These are phyloP conservation scores for Drosophila ercepeae DNA, from an alignment of 1,140 invertebrate species.

Conservation along the genomic window DNA sequence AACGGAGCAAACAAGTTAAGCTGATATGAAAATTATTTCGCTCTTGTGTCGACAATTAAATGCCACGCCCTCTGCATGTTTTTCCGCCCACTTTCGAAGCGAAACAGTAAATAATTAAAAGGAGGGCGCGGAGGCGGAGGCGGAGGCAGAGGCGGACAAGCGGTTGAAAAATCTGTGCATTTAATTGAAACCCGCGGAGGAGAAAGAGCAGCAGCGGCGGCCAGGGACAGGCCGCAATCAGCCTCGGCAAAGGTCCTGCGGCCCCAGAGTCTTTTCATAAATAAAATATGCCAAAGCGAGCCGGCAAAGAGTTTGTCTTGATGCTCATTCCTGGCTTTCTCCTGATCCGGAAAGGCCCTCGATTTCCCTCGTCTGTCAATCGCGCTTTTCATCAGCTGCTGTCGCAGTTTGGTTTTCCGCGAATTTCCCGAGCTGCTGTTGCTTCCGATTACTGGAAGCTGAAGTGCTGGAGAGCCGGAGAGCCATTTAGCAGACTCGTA, in stretches of 20 bases:
- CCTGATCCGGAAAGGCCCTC: not conserved
- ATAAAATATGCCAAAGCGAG: constrained; percentile 64
- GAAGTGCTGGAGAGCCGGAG: not conserved
- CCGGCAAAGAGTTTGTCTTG: constrained; percentile 52
- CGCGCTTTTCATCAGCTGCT: constrained; percentile 46
- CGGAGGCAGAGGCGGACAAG: too few relatives aligned
- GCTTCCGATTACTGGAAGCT: constrained; percentile 46
- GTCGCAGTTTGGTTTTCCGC: constrained; percentile 33
- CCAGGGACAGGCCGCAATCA: constrained; percentile 37
- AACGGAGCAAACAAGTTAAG: constrained; percentile 43
- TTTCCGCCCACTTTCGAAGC: not conserved
- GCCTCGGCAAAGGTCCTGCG: constrained; percentile 15
- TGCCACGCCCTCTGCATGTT: constrained; percentile 55
- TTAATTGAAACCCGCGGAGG: constrained; percentile 69
- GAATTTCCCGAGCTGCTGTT: constrained; percentile 14
- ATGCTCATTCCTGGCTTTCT: constrained; percentile 15
- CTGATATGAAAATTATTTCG: constrained; percentile 62
- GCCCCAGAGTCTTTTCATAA: constrained; percentile 50
- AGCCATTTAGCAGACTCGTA: constrained; percentile 55
- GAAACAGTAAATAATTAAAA: constrained; percentile 61
- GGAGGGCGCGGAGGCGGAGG: constrained; percentile 38
- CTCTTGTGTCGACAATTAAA: constrained; percentile 67
- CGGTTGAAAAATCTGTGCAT: constrained; percentile 64
- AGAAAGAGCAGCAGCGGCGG: constrained; percentile 11
- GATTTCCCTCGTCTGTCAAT: constrained; percentile 35